Base-by-base conservation (phyloP, 2,797 vertebrate species). In the Luscinia luscinia region DNA sequence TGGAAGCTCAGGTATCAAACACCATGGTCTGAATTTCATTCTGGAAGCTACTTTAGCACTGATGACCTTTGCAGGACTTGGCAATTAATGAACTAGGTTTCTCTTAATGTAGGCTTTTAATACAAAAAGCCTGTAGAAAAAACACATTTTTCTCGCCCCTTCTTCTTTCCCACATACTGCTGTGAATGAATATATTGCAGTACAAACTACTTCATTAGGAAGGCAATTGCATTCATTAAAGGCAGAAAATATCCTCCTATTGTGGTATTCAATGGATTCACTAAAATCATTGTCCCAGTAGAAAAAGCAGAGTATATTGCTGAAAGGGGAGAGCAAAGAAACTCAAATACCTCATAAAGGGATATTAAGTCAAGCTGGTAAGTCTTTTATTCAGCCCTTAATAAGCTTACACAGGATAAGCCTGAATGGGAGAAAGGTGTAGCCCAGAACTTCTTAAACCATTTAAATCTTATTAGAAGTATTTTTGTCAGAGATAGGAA, bases 371-470 rank as follows among this genome's bases (percentile, higher is more conserved):
- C 72, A 89, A 85, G 38, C 24, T 88, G 73, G 7, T 81, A 90
- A 89, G 46, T 58, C 70, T 89, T 90, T 89, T 77, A 83, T 94
- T 87, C 38, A 84, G 52, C 32, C 10, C 57, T 95, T 80, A 94
- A 92, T 87, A 85, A 70, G 63, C 40, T 95, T 82, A 83, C 41
- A 70, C 8, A 68, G 3, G 64, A 72, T 89, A 87, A 92, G 54
- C 20, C 43, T 92, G 49, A 92, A 87, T 61, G 38, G 27, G 34
- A 87, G 72, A 77, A 75, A 54, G 27, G 45, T 38, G 24, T 40
- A 93, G 17, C 30, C 48, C 46, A 76, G 43, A 70, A 89, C 14
- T 72, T 64, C 72, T 95, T 84, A 89, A 93, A 70, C 20, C 15
- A 38, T 93, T 95, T 85, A 63, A 85, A 68, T 78, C 38, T 82